phyloP scores from a whole-genome alignment of 2,113 vertebrate species.

The Prietella phreatophila region DNA sequence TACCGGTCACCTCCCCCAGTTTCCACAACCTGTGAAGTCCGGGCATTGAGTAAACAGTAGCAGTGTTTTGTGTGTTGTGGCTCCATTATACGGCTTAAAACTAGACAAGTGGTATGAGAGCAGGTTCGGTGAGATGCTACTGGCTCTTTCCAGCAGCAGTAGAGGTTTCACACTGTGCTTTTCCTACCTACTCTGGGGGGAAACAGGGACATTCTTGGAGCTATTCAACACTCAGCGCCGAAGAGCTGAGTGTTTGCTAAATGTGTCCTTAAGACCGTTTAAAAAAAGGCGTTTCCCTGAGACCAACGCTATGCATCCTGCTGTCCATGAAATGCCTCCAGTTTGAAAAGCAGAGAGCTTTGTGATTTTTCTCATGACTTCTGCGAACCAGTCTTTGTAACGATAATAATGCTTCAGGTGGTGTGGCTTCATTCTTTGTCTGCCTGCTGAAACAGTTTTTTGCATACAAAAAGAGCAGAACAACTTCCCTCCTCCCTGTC shows the following conservation, averaged over 20 bases:
- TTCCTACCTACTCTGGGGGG: neutral
- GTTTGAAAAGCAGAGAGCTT: constrained; percentile 3
- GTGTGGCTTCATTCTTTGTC: constrained; percentile 44
- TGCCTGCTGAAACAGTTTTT: constrained; percentile 44
- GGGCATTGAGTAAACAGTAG: neutral
- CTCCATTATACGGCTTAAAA: neutral
- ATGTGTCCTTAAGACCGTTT: neutral
- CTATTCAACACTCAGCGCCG: neutral
- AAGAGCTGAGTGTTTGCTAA: neutral
- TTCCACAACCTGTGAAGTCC: neutral
- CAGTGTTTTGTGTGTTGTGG: neutral
- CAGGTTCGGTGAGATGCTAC: neutral
- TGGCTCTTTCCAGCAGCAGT: neutral
- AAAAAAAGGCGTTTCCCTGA: neutral
- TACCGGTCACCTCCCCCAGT: neutral
- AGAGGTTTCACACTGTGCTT: neutral
- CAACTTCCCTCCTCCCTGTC: constrained; percentile 29
- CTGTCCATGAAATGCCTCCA: neutral
- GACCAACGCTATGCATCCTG: neutral
- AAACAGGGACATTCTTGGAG: neutral
- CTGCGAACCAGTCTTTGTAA: constrained; percentile 36
- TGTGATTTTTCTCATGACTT: constrained; percentile 35
- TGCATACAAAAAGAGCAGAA: constrained; percentile 60
- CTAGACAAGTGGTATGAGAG: neutral
- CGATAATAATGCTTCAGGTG: constrained; percentile 51